These are phyloP conservation scores for Drosophila mercatorum DNA, from an alignment of 2,888 invertebrate genomes.

Conservation along the genomic window DNA sequence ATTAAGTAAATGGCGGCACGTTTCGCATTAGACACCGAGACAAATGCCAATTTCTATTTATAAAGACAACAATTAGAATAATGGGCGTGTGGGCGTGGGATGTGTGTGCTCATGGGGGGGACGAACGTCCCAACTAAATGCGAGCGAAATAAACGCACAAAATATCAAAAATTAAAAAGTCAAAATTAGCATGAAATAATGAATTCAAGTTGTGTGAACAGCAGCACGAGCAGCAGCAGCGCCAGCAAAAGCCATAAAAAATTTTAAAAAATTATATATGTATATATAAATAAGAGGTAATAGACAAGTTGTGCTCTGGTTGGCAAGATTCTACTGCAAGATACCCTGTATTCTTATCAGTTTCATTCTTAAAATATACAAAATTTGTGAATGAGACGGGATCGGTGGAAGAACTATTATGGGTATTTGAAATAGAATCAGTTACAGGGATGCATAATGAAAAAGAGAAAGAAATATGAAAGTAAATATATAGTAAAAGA, in stretches of 20 bases:
- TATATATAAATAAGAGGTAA: background rate
- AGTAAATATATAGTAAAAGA: no score
- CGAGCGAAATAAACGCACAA: slow-evolving; percentile 30
- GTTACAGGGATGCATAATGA: no score
- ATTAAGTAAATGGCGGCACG: slow-evolving; percentile 53
- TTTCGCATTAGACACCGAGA: slow-evolving; percentile 42
- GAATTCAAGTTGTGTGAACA: slow-evolving; percentile 37
- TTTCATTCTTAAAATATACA: no score
- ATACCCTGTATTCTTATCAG: no score
- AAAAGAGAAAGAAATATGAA: no score
- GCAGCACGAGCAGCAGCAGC: slow-evolving; percentile 15
- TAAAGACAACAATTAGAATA: slow-evolving; percentile 55
- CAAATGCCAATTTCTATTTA: slow-evolving; percentile 46
- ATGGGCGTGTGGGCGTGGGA: slow-evolving; percentile 28
- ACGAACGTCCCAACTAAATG: slow-evolving; percentile 14
- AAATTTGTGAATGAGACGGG: no score
- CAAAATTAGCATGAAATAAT: slow-evolving; percentile 61
- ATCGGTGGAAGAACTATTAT: no score
- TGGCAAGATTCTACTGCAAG: no score
- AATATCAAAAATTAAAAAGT: slow-evolving; percentile 24
- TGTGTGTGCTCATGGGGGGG: slow-evolving; percentile 4
- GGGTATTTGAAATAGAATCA: no score
- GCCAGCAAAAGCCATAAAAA: slow-evolving; percentile 8
- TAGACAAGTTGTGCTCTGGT: background rate
- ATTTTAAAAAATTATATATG: background rate